A percentile compares a stretch with the other conserved stretches of the same genome.
These are phyloP conservation scores for Drosophila trapezifrons DNA, from an alignment of 1,140 invertebrate genomes.

Conservation along the genomic window DNA sequence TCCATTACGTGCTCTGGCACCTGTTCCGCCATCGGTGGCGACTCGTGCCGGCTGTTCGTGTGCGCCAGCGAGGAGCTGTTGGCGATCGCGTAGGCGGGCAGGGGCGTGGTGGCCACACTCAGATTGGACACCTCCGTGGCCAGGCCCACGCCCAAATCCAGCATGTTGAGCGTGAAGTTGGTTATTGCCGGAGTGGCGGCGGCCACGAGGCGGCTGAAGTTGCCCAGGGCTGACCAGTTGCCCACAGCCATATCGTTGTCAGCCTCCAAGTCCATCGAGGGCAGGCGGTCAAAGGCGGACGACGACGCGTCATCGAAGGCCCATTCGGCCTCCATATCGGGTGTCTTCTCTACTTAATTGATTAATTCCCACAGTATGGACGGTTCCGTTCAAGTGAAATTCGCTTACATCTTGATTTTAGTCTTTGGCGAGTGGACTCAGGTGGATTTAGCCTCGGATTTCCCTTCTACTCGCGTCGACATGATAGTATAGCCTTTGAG, in stretches of 20 bases:
- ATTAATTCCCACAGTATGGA: slow-evolving; percentile 1
- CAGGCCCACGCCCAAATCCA: slow-evolving; percentile 51
- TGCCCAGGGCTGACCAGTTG: slow-evolving; percentile 53
- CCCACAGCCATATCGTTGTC: slow-evolving; percentile 31
- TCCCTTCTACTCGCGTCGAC: too few relatives aligned
- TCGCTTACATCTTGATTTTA: slow-evolving; percentile 8
- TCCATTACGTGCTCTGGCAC: slow-evolving; percentile 83
- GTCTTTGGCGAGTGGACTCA: neutral
- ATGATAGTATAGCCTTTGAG: neutral
- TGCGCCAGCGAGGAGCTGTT: slow-evolving; percentile 58
- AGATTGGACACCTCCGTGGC: slow-evolving; percentile 39
- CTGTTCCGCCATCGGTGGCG: slow-evolving; percentile 59
- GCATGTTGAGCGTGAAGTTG: slow-evolving; percentile 69
- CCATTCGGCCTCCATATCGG: slow-evolving; percentile 31
- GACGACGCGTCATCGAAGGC: slow-evolving; percentile 26
- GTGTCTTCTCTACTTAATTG: neutral
- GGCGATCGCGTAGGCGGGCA: slow-evolving; percentile 62
- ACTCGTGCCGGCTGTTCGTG: slow-evolving; percentile 57
- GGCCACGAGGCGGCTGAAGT: slow-evolving; percentile 60
- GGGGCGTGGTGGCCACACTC: slow-evolving; percentile 18
- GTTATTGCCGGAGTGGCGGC: slow-evolving; percentile 50
- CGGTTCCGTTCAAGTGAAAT: slow-evolving; percentile 9
- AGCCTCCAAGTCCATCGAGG: slow-evolving; percentile 22
- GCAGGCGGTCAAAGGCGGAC: slow-evolving; percentile 23
- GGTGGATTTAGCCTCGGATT: neutral